A percentile compares a stretch with the other conserved stretches of the same genome.
phyloP scores from a whole-genome alignment of 2,113 vertebrate species.

The Bucco capensis region DNA sequence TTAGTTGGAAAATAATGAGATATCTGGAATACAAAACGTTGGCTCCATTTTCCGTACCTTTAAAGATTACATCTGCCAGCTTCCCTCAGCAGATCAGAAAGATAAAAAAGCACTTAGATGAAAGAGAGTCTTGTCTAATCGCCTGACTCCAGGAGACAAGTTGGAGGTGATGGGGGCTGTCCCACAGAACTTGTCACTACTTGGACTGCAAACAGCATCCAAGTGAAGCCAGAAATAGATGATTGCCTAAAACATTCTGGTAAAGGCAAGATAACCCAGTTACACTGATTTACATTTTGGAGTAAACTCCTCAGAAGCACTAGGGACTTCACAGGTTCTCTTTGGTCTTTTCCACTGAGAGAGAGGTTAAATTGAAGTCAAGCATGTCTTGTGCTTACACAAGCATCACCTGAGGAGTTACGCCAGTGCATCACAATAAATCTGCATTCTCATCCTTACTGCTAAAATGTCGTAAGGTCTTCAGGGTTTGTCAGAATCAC shows the following conservation, averaged over 20 bases:
- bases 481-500: background rate
- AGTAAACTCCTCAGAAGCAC: background rate
- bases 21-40: slow-evolving; percentile 1
- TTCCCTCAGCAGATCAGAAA: background rate
- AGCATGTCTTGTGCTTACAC: background rate
- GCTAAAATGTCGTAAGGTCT: background rate
- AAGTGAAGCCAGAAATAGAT: background rate
- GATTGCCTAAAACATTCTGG: background rate
- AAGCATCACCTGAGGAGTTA: background rate
- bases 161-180: background rate
- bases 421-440: background rate
- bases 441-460: background rate
- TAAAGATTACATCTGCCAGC: slow-evolving; percentile 1
- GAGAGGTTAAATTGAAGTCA: background rate
- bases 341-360: background rate
- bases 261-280: background rate
- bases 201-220: background rate
- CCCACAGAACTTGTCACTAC: background rate
- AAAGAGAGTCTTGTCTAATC: slow-evolving; percentile 11
- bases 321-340: background rate
- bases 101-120: slow-evolving; percentile 31
- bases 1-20: slow-evolving; percentile 41
- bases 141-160: background rate
- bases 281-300: background rate
- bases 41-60: slow-evolving; percentile 23